Conservation (phyloP, 1,140 invertebrate genomes). For the Ridgeia piscesae region DNA sequence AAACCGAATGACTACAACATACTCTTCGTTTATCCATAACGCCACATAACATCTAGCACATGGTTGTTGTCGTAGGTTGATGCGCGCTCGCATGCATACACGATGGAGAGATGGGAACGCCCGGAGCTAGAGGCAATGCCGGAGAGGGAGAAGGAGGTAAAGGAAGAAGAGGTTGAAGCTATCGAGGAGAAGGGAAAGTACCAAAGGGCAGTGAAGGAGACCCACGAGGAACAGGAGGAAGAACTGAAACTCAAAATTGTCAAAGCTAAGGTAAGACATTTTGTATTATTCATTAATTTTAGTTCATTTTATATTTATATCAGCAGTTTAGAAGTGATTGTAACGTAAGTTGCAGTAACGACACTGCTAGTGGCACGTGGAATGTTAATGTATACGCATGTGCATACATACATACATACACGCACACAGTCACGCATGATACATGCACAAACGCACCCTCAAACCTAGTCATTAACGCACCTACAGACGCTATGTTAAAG, state of each 20-base stretch:
- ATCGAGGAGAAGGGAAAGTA: slow-evolving; percentile 41
- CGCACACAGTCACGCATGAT: too few relatives aligned
- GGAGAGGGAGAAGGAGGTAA: not conserved
- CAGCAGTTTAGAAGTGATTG: not conserved
- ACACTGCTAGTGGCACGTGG: not conserved
- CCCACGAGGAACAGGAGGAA: slow-evolving; percentile 36
- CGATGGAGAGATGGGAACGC: not conserved
- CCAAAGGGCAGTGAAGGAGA: slow-evolving; percentile 33
- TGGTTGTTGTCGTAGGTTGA: not conserved
- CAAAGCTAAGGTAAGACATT: slow-evolving; percentile 35
- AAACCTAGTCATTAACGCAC: too few relatives aligned
- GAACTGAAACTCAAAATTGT: slow-evolving; percentile 43
- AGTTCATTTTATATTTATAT: not conserved
- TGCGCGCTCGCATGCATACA: not conserved
- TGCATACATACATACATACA: too few relatives aligned
- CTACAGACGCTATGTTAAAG: too few relatives aligned
- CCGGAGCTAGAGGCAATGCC: not conserved
- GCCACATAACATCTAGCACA: not conserved
- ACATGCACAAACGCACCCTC: too few relatives aligned
- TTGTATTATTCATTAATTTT: not conserved
- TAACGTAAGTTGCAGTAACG: not conserved
- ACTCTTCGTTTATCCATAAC: not conserved
- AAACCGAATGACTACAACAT: not conserved
- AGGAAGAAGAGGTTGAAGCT: slow-evolving; percentile 8
- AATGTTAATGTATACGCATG: not conserved